Percentiles rank a stretch among this genome's conserved stretches.
These are phyloP conservation scores for Tachina grossa DNA, from an alignment of 2,888 invertebrate genomes.

Conservation along the genomic window DNA sequence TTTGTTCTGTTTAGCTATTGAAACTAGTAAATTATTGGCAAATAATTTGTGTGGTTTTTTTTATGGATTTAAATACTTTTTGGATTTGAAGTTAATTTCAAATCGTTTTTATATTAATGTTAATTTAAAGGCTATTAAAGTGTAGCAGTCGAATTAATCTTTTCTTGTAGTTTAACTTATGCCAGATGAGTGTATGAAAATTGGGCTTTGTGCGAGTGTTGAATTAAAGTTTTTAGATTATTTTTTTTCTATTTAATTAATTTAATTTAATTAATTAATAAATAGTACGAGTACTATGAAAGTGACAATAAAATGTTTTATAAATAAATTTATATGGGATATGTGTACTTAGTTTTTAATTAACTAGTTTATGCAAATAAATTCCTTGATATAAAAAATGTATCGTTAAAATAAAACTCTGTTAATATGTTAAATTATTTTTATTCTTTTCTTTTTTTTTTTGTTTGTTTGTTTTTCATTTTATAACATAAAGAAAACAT, in stretches of 20 bases:
- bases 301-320: neutral
- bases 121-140: constrained; percentile 53
- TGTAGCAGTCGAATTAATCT: constrained; percentile 52
- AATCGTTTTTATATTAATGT: constrained; percentile 51
- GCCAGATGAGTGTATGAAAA: neutral
- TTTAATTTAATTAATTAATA: too few species aligned
- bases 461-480: constrained; percentile 32
- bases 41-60: constrained; percentile 20
- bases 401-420: neutral
- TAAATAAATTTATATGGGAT: neutral
- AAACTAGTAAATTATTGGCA: constrained; percentile 44
- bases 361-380: too few species aligned
- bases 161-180: constrained; percentile 26
- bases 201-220: neutral
- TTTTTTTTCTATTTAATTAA: neutral
- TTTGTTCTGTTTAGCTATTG: constrained; percentile 19
- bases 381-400: neutral
- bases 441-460: constrained; percentile 21
- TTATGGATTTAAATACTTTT: neutral
- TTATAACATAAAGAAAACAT: constrained; percentile 68
- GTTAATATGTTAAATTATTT: constrained; percentile 34
- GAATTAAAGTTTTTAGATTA: neutral
- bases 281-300: neutral
- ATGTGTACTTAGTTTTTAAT: neutral
- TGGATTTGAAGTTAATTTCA: constrained; percentile 27